Evolutionary conservation across 2,888 invertebrate genomes (phyloP), one percentile per base, ranked within the genome.

Genomic region (Oasisia sp.): DNA sequence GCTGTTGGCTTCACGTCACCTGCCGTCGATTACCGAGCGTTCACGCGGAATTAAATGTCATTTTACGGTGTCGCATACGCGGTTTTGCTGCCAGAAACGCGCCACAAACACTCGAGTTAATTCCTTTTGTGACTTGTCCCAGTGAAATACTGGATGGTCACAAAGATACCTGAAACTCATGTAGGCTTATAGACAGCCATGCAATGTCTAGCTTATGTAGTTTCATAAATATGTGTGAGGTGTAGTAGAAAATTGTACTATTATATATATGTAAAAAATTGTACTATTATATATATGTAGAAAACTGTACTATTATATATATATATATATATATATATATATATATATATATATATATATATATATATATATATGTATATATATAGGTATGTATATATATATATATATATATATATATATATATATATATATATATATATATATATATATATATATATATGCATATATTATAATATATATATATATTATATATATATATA

Each of bases 1-100:
- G 27, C 74, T 7, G 74, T n/a, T 27, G 74, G 74, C 74, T 19
- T 74, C 7, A 5, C 27, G 14, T 74, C 74, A 74, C 27, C 74
- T 74, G 74, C 27, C 74, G 74, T n/a, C 74, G 74, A 74, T 74
- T 74, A 74, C 74, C 74, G 74, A n/a, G 19, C 74, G 74, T 74
- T 27, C 74, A 74, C 27, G 74, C 27, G 27, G 74, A 74, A 74
- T 74, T 74, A 74, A 74, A 74, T 74, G 74, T 27, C 74, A 74
- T 74, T 74, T 74, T 19, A 74, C 74, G 19, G 74, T 74, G 74
- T 19, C n/a, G 74, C 74, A 74, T 74, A 19, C 74, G 74, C 74
- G 74, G 50, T 50, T 14, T 74, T 27, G 74, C 74, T 19, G 74
- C 74, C 74, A 74, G 74, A 74, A 74, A 74, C 74, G 74, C 27